Evolutionary conservation across 2,888 invertebrate species (phyloP).

Genomic region (Torymus texanus): DNA sequence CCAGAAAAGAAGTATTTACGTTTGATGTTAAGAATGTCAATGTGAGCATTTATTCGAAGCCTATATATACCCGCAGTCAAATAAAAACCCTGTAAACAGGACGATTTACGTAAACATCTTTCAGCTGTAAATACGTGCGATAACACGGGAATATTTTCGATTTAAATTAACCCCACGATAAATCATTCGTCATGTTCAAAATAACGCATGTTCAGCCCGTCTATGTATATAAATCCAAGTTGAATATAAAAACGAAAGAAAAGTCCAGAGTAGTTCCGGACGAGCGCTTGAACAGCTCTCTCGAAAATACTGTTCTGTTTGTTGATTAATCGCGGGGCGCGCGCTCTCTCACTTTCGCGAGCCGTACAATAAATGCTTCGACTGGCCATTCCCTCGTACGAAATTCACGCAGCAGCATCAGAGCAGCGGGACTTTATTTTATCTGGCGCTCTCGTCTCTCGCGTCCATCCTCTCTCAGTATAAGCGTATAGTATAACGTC

Average conservation of each 20-base stretch:
- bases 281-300: neutral
- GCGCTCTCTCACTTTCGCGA: neutral
- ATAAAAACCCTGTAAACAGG: slow-evolving; percentile 7
- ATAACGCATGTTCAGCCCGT: neutral
- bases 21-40: slow-evolving; percentile 53
- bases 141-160: neutral
- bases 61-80: neutral
- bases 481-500: too few species aligned
- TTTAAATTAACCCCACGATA: neutral
- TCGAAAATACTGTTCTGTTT: slow-evolving; percentile 41
- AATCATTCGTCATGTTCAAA: slow-evolving; percentile 19
- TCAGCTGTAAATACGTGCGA: neutral
- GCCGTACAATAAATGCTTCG: slow-evolving; percentile 60
- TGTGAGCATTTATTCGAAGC: neutral
- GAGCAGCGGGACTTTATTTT: slow-evolving; percentile 53
- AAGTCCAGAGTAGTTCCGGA: neutral
- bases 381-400: slow-evolving; percentile 57
- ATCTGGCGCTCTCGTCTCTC: slow-evolving; percentile 50
- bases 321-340: slow-evolving; percentile 44
- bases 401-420: slow-evolving; percentile 31
- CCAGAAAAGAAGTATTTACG: slow-evolving; percentile 16
- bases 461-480: neutral
- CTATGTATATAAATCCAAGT: neutral
- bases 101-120: neutral
- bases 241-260: neutral